Conservation (phyloP, 2,888 invertebrate genomes). For the Coelopa pilipes region DNA sequence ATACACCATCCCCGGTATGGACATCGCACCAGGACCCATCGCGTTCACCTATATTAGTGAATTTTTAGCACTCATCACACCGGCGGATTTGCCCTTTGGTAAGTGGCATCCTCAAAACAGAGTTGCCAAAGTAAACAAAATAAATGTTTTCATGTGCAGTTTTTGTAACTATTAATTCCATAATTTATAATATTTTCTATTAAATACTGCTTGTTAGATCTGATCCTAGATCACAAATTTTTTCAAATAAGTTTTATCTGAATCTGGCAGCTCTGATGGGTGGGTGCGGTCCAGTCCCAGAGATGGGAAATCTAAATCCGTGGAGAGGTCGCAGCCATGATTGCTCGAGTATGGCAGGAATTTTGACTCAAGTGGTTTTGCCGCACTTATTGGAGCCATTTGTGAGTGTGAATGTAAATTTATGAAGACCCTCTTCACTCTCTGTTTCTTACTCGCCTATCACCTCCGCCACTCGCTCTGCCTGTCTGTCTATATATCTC, state of each 20-base stretch:
- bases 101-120: slow-evolving; percentile 45
- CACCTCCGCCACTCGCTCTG: too few relatives aligned
- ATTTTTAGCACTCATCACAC: slow-evolving; percentile 67
- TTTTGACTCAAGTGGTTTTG: slow-evolving; percentile 4
- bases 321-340: not conserved
- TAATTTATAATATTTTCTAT: not conserved
- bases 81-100: slow-evolving; percentile 66
- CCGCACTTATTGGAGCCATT: not conserved
- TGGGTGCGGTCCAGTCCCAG: too few relatives aligned
- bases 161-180: not conserved
- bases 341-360: not conserved
- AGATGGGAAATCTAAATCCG: too few relatives aligned
- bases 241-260: too few relatives aligned
- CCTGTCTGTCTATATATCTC: too few relatives aligned
- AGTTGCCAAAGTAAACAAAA: not conserved
- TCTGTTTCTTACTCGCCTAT: too few relatives aligned
- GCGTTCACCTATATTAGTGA: slow-evolving; percentile 66
- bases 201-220: too few relatives aligned
- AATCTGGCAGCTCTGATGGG: too few relatives aligned
- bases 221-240: too few relatives aligned
- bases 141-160: not conserved
- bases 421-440: not conserved
- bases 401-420: not conserved
- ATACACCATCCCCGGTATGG: slow-evolving; percentile 66
- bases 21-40: slow-evolving; percentile 64